Evolutionary conservation across 2,888 invertebrate genomes (phyloP).

Genomic region (Horisme vitalbata): DNA sequence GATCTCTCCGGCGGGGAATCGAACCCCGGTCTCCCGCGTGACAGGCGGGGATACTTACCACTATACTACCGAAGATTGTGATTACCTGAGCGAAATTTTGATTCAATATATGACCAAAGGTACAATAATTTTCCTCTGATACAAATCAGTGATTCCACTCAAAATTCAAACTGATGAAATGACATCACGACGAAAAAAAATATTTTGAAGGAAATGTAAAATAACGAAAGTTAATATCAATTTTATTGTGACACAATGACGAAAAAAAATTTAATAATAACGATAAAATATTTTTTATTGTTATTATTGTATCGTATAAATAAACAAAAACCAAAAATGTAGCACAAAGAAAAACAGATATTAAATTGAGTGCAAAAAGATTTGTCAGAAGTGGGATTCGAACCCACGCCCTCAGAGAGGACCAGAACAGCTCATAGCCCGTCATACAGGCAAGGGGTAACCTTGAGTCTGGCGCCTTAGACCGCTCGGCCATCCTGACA

Average conservation of each 20-base stretch:
- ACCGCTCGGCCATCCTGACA: slow-evolving; percentile 94
- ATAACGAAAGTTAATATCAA: too few species aligned
- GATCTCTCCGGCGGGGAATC: slow-evolving; percentile 80
- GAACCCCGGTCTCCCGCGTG: slow-evolving; percentile 84
- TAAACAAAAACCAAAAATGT: slow-evolving; percentile 8
- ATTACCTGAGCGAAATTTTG: background rate
- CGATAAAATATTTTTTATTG: too few species aligned
- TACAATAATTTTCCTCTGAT: too few species aligned
- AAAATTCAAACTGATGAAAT: too few species aligned
- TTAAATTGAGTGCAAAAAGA: slow-evolving; percentile 49
- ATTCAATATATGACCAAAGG: background rate
- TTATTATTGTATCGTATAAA: background rate
- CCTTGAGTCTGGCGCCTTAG: slow-evolving; percentile 90
- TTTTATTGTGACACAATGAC: too few species aligned
- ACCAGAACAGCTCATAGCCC: slow-evolving; percentile 85
- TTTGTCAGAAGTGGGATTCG: slow-evolving; percentile 91
- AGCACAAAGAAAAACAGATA: slow-evolving; percentile 18
- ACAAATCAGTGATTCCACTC: too few species aligned
- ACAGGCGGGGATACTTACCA: slow-evolving; percentile 84
- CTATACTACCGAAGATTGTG: slow-evolving; percentile 79
- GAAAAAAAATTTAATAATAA: too few species aligned
- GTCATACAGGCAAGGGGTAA: slow-evolving; percentile 81
- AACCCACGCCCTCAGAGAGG: slow-evolving; percentile 92
- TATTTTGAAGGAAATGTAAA: too few species aligned
- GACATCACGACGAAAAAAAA: too few species aligned